Percentiles rank a stretch among this genome's conserved stretches.
Conservation (phyloP, 2,888 invertebrate genomes). For the Anodontia alba region DNA sequence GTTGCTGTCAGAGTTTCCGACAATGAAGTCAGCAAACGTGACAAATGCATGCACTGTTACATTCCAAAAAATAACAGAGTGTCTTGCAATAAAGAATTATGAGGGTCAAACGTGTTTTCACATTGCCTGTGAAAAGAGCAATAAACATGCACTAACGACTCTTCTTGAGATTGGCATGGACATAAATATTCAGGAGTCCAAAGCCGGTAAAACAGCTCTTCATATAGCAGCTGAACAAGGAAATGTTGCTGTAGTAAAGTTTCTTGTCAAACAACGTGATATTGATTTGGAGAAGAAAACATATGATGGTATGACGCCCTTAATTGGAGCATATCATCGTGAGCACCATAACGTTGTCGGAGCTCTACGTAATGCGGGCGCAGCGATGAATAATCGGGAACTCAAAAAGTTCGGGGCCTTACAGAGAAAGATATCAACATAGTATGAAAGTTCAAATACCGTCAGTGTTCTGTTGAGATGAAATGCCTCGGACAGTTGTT, state of each 20-base stretch:
- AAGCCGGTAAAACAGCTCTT: not conserved
- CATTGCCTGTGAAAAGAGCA: no score
- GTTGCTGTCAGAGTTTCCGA: not conserved
- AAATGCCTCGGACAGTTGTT: no score
- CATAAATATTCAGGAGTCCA: not conserved
- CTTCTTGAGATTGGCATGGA: no score
- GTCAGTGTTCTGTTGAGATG: no score
- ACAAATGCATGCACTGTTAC: no score
- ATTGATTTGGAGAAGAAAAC: not conserved
- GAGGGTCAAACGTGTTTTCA: no score
- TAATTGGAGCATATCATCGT: not conserved
- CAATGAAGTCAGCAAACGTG: not conserved
- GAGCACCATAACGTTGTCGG: not conserved
- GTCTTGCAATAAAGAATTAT: not conserved
- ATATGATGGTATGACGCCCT: not conserved
- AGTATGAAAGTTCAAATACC: no score
- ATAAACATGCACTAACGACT: not conserved
- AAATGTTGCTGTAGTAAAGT: not conserved
- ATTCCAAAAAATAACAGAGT: not conserved
- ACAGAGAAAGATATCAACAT: not conserved
- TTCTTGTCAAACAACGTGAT: not conserved
- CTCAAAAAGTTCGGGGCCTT: not conserved
- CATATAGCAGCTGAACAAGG: not conserved
- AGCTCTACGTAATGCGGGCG: not conserved
- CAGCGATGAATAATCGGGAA: not conserved